Conservation (phyloP, 2,113 vertebrate species). For the Falco punctatus region DNA sequence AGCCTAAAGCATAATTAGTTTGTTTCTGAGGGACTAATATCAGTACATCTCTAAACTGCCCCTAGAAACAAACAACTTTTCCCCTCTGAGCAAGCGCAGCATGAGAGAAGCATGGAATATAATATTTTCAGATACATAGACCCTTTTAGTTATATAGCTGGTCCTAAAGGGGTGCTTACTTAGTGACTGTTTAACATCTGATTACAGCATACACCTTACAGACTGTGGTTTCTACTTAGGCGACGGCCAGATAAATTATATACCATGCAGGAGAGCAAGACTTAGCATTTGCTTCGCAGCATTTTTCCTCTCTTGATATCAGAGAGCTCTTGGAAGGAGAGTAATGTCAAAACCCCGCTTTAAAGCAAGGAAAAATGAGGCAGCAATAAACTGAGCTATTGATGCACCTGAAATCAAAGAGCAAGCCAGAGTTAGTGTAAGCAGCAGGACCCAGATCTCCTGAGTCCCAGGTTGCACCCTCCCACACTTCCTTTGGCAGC, state of each 20-base stretch:
- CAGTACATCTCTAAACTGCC: neutral
- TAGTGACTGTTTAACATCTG: neutral
- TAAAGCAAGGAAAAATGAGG: neutral
- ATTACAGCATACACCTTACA: neutral
- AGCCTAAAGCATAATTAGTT: neutral
- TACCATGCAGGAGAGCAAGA: neutral
- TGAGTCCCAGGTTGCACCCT: neutral
- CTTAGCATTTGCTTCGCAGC: neutral
- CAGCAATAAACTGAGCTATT: neutral
- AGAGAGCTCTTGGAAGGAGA: neutral
- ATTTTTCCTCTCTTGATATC: neutral
- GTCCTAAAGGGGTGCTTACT: neutral
- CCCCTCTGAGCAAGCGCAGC: neutral
- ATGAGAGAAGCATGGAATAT: neutral
- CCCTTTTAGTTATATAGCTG: neutral
- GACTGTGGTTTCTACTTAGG: neutral
- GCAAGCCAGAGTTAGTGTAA: neutral
- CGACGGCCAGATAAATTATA: neutral
- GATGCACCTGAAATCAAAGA: neutral
- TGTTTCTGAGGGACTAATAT: neutral
- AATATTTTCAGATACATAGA: neutral
- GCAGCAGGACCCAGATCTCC: slow-evolving; percentile 2
- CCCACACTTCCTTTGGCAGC: neutral
- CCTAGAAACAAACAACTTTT: neutral
- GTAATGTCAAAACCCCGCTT: neutral